A percentile compares a stretch with the other conserved stretches of the same genome.
These are phyloP conservation scores for Bombus breviceps DNA, from an alignment of 1,140 invertebrate genomes.

Conservation along the genomic window DNA sequence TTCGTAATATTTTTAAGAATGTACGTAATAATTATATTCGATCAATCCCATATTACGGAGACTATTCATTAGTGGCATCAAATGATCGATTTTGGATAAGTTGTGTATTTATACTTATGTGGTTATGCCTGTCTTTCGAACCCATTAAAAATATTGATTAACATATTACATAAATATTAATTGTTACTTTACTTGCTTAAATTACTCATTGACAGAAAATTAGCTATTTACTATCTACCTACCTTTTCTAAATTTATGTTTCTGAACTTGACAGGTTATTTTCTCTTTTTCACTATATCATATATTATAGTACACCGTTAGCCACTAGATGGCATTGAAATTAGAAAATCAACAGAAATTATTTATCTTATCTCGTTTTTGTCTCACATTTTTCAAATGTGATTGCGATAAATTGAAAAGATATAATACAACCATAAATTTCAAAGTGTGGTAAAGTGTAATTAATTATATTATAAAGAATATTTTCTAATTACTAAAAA, in stretches of 20 bases:
- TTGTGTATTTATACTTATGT: too few species aligned
- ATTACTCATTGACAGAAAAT: not conserved
- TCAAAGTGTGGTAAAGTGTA: not conserved
- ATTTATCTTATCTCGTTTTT: not conserved
- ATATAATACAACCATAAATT: not conserved
- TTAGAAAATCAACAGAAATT: not conserved
- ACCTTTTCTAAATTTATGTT: not conserved
- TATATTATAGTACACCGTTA: not conserved
- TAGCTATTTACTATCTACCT: not conserved
- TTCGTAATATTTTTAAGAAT: too few species aligned
- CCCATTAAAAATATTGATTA: too few species aligned
- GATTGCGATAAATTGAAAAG: not conserved
- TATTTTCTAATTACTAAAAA: not conserved
- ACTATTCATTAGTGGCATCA: too few species aligned
- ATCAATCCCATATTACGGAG: too few species aligned
- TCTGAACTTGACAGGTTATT: not conserved
- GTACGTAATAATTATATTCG: too few species aligned
- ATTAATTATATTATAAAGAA: not conserved
- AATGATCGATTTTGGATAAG: too few species aligned
- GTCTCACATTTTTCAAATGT: not conserved
- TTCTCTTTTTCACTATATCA: not conserved
- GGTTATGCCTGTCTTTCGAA: too few species aligned
- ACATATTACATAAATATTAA: too few species aligned
- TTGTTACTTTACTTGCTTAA: too few species aligned
- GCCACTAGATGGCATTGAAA: not conserved